phyloP scores from a whole-genome alignment of 2,797 vertebrate genomes.

The Cynodonichthys magdalenae region DNA sequence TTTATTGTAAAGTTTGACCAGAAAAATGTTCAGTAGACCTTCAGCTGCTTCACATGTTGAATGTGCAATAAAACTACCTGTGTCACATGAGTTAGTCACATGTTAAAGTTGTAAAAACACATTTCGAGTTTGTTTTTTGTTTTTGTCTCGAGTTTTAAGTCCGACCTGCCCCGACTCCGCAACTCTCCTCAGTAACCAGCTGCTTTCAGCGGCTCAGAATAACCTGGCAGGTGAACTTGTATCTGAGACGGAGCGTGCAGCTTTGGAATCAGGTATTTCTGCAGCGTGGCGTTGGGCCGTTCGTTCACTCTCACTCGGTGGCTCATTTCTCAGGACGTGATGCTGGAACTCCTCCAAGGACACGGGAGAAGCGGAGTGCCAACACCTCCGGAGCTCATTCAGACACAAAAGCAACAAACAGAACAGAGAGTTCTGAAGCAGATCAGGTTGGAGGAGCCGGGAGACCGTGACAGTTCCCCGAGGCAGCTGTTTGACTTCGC shows the following conservation, averaged over 20 bases:
- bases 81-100: too few species aligned
- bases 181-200: neutral
- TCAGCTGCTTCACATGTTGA: too few species aligned
- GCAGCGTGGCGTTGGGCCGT: conserved; percentile 23
- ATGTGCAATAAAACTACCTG: too few species aligned
- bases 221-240: conserved; percentile 4
- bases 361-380: conserved; percentile 59
- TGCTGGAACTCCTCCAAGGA: conserved; percentile 74
- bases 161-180: neutral
- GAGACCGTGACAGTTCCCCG: conserved; percentile 27
- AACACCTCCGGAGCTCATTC: conserved; percentile 44
- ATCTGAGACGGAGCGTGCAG: neutral
- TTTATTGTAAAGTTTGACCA: too few species aligned
- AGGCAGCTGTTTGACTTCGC: conserved; percentile 1
- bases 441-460: conserved; percentile 42
- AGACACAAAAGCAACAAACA: conserved; percentile 55
- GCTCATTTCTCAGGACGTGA: conserved; percentile 42
- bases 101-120: too few species aligned
- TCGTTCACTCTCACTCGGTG: conserved; percentile 39
- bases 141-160: too few species aligned
- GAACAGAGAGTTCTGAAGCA: conserved; percentile 49
- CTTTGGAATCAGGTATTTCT: conserved; percentile 22
- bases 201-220: conserved; percentile 4
- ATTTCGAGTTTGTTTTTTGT: too few species aligned
- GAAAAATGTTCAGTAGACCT: too few species aligned